Percentiles rank a stretch among this genome's conserved stretches.
Conservation (phyloP, 1,140 invertebrate genomes). For the Diploscapter pachys region DNA sequence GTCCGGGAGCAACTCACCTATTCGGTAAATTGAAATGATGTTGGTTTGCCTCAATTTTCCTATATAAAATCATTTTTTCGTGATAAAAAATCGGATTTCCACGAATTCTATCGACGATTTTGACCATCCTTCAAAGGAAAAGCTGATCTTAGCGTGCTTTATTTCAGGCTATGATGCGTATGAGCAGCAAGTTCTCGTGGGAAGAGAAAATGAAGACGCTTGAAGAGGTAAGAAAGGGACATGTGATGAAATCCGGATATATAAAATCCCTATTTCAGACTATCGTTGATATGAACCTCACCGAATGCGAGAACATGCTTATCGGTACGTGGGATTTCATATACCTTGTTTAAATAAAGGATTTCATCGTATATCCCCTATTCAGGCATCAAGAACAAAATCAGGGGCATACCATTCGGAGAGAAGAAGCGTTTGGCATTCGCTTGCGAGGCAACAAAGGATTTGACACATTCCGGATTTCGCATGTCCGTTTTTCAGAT, state of each 20-base stretch:
- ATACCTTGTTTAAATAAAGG: constrained; percentile 15
- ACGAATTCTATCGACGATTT: not conserved
- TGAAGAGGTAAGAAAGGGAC: constrained; percentile 64
- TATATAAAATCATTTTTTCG: constrained; percentile 67
- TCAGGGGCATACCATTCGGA: constrained; percentile 67
- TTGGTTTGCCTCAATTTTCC: constrained; percentile 64
- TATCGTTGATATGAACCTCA: constrained; percentile 25
- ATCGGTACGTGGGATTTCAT: constrained; percentile 71
- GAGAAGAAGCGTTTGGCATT: constrained; percentile 62
- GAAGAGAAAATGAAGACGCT: constrained; percentile 27
- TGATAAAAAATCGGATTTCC: not conserved
- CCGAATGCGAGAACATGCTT: constrained; percentile 73
- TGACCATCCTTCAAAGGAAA: not conserved
- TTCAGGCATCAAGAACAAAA: constrained; percentile 63
- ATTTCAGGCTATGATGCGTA: constrained; percentile 27
- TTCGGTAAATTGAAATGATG: constrained; percentile 21
- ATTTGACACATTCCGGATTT: no score
- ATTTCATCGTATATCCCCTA: constrained; percentile 66
- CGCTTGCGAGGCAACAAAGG: constrained; percentile 57
- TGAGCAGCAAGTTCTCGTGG: constrained; percentile 17
- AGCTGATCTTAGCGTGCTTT: not conserved
- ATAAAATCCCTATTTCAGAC: no score
- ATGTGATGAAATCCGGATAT: constrained; percentile 84
- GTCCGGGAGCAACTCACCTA: constrained; percentile 63
- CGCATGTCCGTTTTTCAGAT: constrained; percentile 65